Conservation (phyloP, 2,888 invertebrate genomes). For the Imbricaverruca yamaguchii region DNA sequence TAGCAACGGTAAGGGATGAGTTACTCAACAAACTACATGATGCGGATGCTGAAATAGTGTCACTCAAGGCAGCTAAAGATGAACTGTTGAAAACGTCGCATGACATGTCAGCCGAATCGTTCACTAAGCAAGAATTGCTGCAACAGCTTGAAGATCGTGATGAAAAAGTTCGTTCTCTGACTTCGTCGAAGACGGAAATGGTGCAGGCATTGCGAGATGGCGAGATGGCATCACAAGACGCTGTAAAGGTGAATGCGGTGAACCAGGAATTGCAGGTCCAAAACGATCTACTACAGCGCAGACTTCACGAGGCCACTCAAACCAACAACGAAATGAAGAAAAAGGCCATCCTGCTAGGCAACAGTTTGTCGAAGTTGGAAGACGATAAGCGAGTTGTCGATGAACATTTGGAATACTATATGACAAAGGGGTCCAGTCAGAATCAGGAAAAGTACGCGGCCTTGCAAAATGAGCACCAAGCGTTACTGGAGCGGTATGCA, state of each 20-base stretch:
- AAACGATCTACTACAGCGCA: not conserved
- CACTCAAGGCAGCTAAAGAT: not conserved
- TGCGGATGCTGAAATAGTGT: not conserved
- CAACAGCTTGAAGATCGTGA: no score
- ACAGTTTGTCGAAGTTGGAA: not conserved
- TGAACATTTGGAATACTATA: not conserved
- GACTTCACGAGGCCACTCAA: not conserved
- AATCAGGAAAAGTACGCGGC: no score
- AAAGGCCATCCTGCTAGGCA: no score
- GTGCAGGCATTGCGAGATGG: not conserved
- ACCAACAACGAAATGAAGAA: no score
- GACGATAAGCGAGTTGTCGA: not conserved
- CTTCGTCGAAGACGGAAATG: not conserved
- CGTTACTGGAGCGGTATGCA: not conserved
- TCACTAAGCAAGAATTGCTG: no score
- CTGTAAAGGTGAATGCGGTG: not conserved
- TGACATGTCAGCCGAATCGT: no score
- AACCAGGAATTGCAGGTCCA: not conserved
- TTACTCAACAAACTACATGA: no score
- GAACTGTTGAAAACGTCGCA: not conserved
- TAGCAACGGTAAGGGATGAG: no score
- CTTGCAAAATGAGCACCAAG: no score
- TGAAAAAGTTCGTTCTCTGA: not conserved
- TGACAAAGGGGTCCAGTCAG: not conserved
- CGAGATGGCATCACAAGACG: not conserved